phyloP scores from a whole-genome alignment of 1,140 invertebrate genomes.

The Odontomachus brunneus region DNA sequence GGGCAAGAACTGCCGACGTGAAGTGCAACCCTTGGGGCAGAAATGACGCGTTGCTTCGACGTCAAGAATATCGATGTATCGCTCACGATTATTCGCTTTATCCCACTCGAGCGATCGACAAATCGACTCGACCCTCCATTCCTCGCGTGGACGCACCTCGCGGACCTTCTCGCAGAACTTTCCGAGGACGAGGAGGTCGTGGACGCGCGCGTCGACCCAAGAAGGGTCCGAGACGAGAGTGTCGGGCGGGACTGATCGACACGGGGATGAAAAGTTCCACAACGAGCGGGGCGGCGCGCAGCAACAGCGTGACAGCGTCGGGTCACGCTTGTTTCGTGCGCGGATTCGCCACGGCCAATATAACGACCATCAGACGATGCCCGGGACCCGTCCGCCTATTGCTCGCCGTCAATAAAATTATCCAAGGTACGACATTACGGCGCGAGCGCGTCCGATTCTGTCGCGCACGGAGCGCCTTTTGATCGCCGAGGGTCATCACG shows the following conservation, averaged over 20 bases:
- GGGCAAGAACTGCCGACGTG: too few relatives aligned
- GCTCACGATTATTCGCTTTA: too few relatives aligned
- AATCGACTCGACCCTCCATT: too few relatives aligned
- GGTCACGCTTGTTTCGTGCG: conserved; percentile 81
- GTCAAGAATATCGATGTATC: too few relatives aligned
- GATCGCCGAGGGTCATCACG: conserved; percentile 55
- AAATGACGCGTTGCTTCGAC: too few relatives aligned
- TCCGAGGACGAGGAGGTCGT: conserved; percentile 25
- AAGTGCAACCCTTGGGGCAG: too few relatives aligned
- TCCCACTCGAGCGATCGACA: too few relatives aligned
- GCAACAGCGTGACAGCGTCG: conserved; percentile 80
- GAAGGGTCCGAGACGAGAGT: conserved; percentile 50
- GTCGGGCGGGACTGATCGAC: background rate
- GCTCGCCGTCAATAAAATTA: conserved; percentile 79
- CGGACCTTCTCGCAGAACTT: conserved; percentile 42
- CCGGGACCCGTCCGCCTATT: conserved; percentile 49
- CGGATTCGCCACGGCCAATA: conserved; percentile 82
- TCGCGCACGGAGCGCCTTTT: background rate
- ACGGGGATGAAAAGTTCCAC: conserved; percentile 46
- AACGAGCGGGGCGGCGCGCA: conserved; percentile 17
- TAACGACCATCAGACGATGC: conserved; percentile 77
- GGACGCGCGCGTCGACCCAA: conserved; percentile 65
- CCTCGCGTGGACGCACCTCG: conserved; percentile 16
- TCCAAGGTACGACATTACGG: conserved; percentile 81
- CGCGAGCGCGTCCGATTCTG: conserved; percentile 41